Evolutionary conservation across 2,797 vertebrate species (phyloP), one percentile per base, ranked within the genome.

Genomic region (Bradypus variegatus): DNA sequence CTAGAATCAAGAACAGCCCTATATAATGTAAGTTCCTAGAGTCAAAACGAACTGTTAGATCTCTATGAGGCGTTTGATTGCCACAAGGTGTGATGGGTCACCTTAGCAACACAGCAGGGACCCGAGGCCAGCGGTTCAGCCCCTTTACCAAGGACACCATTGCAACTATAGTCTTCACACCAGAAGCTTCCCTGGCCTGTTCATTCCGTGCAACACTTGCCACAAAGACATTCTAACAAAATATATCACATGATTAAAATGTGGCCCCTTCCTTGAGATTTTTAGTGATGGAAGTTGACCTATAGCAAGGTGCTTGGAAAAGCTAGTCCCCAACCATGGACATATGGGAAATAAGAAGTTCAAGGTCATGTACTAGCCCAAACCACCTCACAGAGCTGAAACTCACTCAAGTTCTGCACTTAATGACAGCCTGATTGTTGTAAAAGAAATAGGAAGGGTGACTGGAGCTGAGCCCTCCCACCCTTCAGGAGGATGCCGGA

Each of bases 131-230:
- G 72, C 19, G n/a, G 25, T 33, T 10, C 45, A 73, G 21, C 18
- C 55, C 41, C 4, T 0, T 18, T 16, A 55, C 0, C 0, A 27
- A 12, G 1, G n/a, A 36, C 18, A 2, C 31, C 0, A 10, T 33
- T 38, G n/a, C 3, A 18, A 1, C 5, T 18, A 62, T 53, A 41
- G 1, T 48, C n/a, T 41, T 69, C 53, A 1, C 38, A 13, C n/a
- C 21, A 58, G 21, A 31, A 41, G 85, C 13, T 16, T 89, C 76
- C 53, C 29, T 53, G 33, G 69, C 41, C 38, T 60, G 11, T 76
- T 78, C 55, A 38, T 75, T 86, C 48, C 33, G 18, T 48, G 76
- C 23, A 38, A 15, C 2, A 3, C 75, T 77, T 58, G 38, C 14
- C 12, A 50, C 1, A 36, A 77, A 77, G 58, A 83, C 48, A 16